These are phyloP conservation scores for Carapus acus DNA, from an alignment of 2,797 vertebrate species.

Conservation along the genomic window DNA sequence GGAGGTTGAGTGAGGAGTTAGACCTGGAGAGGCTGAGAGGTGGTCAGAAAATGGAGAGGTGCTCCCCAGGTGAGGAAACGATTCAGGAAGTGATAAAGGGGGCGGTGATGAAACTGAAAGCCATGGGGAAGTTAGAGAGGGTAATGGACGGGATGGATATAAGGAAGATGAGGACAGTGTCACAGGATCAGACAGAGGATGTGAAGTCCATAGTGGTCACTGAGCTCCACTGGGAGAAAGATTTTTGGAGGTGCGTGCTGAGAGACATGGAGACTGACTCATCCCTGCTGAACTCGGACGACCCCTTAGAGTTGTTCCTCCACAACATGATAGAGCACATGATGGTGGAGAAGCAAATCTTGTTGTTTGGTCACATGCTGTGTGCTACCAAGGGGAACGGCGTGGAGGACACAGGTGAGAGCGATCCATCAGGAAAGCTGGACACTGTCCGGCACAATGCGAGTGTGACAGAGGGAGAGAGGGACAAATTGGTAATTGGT, in stretches of 20 bases:
- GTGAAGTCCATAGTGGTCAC: not conserved
- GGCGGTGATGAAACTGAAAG: slow-evolving; percentile 37
- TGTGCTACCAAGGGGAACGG: slow-evolving; percentile 4
- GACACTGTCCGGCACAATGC: slow-evolving; percentile 17
- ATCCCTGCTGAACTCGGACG: slow-evolving; percentile 11
- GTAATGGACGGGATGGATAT: slow-evolving; percentile 40
- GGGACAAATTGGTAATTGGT: not conserved
- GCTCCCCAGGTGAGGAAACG: slow-evolving; percentile 36
- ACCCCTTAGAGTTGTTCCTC: slow-evolving; percentile 19
- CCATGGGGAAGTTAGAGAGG: slow-evolving; percentile 50
- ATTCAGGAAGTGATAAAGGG: slow-evolving; percentile 45
- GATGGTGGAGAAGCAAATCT: slow-evolving; percentile 49
- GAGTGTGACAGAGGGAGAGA: slow-evolving; percentile 5
- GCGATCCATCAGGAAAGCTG: slow-evolving; percentile 5
- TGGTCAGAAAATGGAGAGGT: not conserved
- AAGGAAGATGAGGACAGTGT: not conserved
- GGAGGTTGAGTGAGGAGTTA: slow-evolving; percentile 26
- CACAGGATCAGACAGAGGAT: slow-evolving; percentile 23
- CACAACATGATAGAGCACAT: slow-evolving; percentile 29
- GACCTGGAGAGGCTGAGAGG: slow-evolving; percentile 16
- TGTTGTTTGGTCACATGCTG: slow-evolving; percentile 35
- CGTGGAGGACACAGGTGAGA: not conserved
- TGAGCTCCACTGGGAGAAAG: slow-evolving; percentile 51
- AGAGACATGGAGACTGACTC: slow-evolving; percentile 22
- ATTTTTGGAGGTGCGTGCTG: slow-evolving; percentile 52